Evolutionary conservation across 2,113 vertebrate genomes (phyloP), one percentile per base, ranked within the genome.

Genomic region (Ochotona princeps): DNA sequence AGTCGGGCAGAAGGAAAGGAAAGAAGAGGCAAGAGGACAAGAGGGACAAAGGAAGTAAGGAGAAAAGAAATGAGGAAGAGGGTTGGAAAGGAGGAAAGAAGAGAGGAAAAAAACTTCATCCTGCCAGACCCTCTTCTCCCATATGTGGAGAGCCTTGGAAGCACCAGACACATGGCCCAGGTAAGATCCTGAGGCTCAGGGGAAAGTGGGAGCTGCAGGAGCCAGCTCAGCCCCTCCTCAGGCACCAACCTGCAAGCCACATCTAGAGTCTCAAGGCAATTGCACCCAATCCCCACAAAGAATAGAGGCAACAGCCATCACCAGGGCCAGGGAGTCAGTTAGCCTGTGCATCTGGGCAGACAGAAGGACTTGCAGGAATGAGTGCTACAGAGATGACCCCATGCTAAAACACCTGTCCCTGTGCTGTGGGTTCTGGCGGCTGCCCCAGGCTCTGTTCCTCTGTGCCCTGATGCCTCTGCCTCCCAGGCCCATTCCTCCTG

Each of bases 31-130:
- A 67, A 65, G 47, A 82, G 67, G 65, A 90, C 14, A 92, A 85
- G 28, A 75, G 75, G 74, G 89, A 26, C 2, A 28, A 18, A 57
- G 54, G 47, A 82, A 51, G 20, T 74, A 75, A 87, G 83, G 78
- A 86, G 80, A 61, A 92, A 94, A 70, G 73, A n/a, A 7, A 69
- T 65, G 60, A 84, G 38, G 38, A 88, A 79, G 66, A 86, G 32
- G 57, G 51, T 80, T 17, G 15, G 15, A 54, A 8, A 11, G 54
- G 54, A 89, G 44, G 63, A 57, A 67, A 65, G 57, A 82, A 67
- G 65, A 90, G 14, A 92, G 88, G 28, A 75, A 80, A 70, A 91
- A 26, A 2, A n/a, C 21, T 26, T 79, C 94, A 75, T 25, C 30
- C 65, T 57, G 8, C 9, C 89, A 76, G 76, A 63, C 80, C 47